Conservation (phyloP, 2,797 vertebrate genomes). For the Micromesistius poutassou region DNA sequence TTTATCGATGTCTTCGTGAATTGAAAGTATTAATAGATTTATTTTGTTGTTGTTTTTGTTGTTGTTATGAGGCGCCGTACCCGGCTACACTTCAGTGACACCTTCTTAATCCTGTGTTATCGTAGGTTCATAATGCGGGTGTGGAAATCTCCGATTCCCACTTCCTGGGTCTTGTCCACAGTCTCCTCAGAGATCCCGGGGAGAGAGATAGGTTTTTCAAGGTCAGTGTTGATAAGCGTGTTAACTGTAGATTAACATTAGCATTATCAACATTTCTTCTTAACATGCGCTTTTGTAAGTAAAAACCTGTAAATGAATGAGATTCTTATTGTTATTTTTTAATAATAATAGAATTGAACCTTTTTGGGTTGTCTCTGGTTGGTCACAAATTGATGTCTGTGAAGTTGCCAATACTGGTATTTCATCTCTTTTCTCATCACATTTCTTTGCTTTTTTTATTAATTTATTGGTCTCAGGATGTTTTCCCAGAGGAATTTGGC, state of each 20-base stretch:
- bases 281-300: neutral
- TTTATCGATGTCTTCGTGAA: neutral
- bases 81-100: neutral
- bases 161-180: constrained; percentile 71
- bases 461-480: constrained; percentile 57
- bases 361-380: neutral
- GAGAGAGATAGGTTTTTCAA: constrained; percentile 65
- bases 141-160: constrained; percentile 62
- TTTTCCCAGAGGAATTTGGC: constrained; percentile 78
- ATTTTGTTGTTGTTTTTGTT: neutral
- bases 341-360: neutral
- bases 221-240: constrained; percentile 30
- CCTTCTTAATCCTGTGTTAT: neutral
- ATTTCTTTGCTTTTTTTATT: neutral
- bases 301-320: neutral
- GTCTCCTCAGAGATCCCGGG: constrained; percentile 60
- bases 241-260: neutral
- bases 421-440: neutral
- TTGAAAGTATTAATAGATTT: neutral
- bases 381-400: neutral
- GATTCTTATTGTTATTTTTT: neutral
- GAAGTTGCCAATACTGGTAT: neutral
- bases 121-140: constrained; percentile 50
- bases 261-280: neutral
- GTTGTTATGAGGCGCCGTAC: neutral